phyloP scores from a whole-genome alignment of 2,113 vertebrate genomes.

The Eretmochelys imbricata region DNA sequence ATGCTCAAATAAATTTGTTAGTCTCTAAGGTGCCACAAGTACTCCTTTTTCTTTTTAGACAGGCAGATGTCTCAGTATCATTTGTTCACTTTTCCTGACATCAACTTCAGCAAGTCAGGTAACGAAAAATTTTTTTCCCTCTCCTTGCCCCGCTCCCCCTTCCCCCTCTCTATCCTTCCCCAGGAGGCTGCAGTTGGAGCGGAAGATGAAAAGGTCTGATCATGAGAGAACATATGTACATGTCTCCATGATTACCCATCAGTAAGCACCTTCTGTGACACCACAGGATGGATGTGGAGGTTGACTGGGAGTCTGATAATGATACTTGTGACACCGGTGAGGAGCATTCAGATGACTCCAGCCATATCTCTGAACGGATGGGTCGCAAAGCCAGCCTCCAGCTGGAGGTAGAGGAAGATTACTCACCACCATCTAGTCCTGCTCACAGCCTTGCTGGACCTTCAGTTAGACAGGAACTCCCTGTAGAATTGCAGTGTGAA shows the following conservation, averaged over 20 bases:
- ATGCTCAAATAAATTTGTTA: too few relatives aligned
- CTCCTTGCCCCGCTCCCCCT: background rate
- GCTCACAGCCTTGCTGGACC: background rate
- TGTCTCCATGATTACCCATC: background rate
- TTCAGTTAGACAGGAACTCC: background rate
- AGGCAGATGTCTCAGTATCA: background rate
- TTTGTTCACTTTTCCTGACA: background rate
- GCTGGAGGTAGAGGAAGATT: background rate
- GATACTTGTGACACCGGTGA: background rate
- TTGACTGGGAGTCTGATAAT: background rate
- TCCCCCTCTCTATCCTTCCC: background rate
- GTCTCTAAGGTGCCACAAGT: too few relatives aligned
- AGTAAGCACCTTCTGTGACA: background rate
- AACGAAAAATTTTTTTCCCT: background rate
- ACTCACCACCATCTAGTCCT: background rate
- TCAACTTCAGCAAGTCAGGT: background rate
- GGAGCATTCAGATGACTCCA: background rate
- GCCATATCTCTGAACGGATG: background rate
- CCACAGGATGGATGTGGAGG: background rate
- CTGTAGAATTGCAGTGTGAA: background rate
- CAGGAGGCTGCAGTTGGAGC: background rate
- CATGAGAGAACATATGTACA: background rate
- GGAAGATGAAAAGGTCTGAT: background rate
- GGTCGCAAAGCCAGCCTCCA: background rate
- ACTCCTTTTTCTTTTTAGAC: background rate